Evolutionary conservation across 2,797 vertebrate genomes (phyloP), one percentile per base, ranked within the genome.

Genomic region (Gallinago solitaria): DNA sequence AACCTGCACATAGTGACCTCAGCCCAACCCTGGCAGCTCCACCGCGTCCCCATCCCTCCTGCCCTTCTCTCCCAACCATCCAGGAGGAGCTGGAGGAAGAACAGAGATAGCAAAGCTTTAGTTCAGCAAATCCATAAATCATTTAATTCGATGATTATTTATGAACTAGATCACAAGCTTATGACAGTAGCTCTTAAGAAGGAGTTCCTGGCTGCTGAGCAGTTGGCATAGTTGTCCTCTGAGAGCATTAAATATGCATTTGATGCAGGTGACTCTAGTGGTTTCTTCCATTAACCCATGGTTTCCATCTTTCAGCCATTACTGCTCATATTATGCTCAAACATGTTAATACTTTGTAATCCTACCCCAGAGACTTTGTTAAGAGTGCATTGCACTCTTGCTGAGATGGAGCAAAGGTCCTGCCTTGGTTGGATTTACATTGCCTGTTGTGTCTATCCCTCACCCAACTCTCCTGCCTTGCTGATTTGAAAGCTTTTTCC

Each of bases 111-210:
- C 65, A 81, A 89, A 90, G 82, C 54, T 89, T 91, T 70, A 77
- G 56, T 80, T 96, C 87, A 91, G 65, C 85, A 92, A 85, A 93
- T 69, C 79, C 90, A 80, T 83, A 79, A 93, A 89, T 94, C 61
- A 81, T 78, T 89, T 88, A 14, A 75, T 95, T 93, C 20, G 9
- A 83, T 91, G 85, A 86, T 94, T 95, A 91, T 95, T 97, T 96
- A 91, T 95, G 82, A 95, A 78, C 75, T 64, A 75, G 68, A 83
- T 93, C 94, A 86, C 73, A 95, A 75, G 85, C 67, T 90, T 94
- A 16, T 57, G 67, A 54, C 45, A 88, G 85, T 61, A 86, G 79
- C 76, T 93, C 59, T 83, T 95, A 81, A 85, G 79, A 54, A 89
- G 23, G 65, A 64, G 73, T 41, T 95, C 53, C 81, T 89, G 91